Conservation (phyloP, 2,113 vertebrate species). For the Podilymbus podiceps region DNA sequence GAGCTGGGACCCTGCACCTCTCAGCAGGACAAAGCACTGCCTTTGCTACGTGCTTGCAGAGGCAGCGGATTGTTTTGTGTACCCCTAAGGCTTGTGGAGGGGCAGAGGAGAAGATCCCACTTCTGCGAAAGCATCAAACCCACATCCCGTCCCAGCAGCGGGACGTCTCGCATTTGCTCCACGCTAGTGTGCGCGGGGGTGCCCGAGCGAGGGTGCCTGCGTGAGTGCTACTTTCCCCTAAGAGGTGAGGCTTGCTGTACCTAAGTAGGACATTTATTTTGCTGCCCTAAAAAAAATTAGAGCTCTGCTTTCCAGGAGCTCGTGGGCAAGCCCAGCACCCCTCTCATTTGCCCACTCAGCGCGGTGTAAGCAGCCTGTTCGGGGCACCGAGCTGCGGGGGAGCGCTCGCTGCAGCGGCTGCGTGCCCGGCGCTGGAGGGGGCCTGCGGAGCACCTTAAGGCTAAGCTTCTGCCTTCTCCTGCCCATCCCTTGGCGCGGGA, state of each 20-base stretch:
- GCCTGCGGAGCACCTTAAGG: accelerated
- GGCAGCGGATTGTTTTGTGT: neutral
- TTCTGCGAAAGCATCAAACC: neutral
- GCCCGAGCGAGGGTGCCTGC: neutral
- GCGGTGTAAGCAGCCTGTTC: neutral
- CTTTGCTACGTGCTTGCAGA: neutral
- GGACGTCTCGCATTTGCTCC: neutral
- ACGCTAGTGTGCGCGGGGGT: accelerated
- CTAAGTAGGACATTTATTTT: neutral
- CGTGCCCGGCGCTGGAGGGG: accelerated
- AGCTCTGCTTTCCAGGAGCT: neutral
- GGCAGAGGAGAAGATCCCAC: neutral
- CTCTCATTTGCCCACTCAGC: neutral
- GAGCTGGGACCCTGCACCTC: neutral
- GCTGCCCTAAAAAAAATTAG: neutral
- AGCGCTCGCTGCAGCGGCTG: neutral
- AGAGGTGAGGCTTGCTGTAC: neutral
- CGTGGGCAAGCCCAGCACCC: neutral
- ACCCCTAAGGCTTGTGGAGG: neutral
- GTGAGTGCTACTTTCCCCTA: neutral
- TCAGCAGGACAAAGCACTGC: neutral
- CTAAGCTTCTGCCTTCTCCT: neutral
- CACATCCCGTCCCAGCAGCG: accelerated
- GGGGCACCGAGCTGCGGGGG: neutral
- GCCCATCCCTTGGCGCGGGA: neutral